Conservation (phyloP, 1,140 invertebrate genomes). For the Drosophila sp. region DNA sequence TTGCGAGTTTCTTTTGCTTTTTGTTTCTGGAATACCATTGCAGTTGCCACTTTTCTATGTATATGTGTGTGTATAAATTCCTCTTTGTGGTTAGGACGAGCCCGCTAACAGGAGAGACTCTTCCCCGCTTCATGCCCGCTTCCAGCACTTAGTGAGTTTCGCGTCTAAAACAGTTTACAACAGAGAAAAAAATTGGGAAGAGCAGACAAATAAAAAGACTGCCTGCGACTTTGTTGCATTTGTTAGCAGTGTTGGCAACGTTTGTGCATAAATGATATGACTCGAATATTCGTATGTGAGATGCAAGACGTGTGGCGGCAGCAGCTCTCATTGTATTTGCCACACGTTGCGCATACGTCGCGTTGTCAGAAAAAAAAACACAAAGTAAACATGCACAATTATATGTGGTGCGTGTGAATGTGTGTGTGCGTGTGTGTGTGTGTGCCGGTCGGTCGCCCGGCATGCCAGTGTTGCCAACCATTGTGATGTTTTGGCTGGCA, state of each 20-base stretch:
- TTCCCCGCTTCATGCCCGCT: not conserved
- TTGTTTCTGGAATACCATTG: conserved; percentile 46
- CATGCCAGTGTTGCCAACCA: conserved; percentile 70
- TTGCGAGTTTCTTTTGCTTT: conserved; percentile 55
- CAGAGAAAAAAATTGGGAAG: conserved; percentile 34
- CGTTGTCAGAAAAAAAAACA: conserved; percentile 62
- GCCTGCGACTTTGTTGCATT: conserved; percentile 66
- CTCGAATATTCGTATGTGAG: conserved; percentile 31
- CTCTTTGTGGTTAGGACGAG: conserved; percentile 56
- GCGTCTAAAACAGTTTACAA: conserved; percentile 5
- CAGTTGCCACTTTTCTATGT: conserved; percentile 26
- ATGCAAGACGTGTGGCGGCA: conserved; percentile 15
- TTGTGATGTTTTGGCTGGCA: conserved; percentile 77
- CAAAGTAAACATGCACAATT: conserved; percentile 78
- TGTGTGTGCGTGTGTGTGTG: conserved; percentile 22
- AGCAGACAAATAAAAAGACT: conserved; percentile 63
- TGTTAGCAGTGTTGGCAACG: conserved; percentile 71
- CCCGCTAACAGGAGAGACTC: conserved; percentile 35
- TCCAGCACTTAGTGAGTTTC: not conserved
- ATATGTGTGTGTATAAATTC: conserved; percentile 34
- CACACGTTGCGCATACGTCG: conserved; percentile 73
- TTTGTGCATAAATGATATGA: conserved; percentile 80
- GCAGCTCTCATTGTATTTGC: conserved; percentile 61
- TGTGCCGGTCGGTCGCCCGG: conserved; percentile 10
- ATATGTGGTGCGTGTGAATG: conserved; percentile 42